phyloP scores from a whole-genome alignment of 2,113 vertebrate species.

The Brachypodius melanocephalos region DNA sequence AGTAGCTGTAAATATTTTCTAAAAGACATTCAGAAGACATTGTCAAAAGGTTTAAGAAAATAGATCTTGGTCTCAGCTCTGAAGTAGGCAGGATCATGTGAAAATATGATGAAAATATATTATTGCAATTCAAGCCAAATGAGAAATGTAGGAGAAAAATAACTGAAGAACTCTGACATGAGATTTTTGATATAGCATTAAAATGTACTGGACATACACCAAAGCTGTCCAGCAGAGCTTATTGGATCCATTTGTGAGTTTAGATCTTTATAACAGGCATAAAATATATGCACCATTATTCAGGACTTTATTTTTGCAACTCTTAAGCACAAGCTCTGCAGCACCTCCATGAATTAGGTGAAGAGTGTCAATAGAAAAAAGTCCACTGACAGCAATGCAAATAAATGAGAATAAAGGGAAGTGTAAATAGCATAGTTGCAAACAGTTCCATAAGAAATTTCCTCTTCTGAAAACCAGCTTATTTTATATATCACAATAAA shows the following conservation, averaged over 20 bases:
- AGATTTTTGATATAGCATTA: not conserved
- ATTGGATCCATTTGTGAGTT: constrained; percentile 7
- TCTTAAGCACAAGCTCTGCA: not conserved
- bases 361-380: not conserved
- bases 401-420: not conserved
- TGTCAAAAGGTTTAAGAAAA: not conserved
- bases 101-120: not conserved
- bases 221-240: not conserved
- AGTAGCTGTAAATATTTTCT: constrained; percentile 6
- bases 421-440: not conserved
- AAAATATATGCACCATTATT: not conserved
- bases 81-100: not conserved
- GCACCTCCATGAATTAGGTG: not conserved
- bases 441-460: not conserved
- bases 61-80: not conserved
- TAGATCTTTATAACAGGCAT: constrained; percentile 1
- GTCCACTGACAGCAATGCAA: not conserved
- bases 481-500: not conserved
- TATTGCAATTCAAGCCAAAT: not conserved
- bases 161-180: not conserved
- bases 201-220: not conserved
- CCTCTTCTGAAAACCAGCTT: not conserved
- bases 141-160: not conserved
- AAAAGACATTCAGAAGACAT: not conserved
- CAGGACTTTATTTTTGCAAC: not conserved